Evolutionary conservation across 2,113 vertebrate genomes (phyloP).

Genomic region (Tupaia tana): DNA sequence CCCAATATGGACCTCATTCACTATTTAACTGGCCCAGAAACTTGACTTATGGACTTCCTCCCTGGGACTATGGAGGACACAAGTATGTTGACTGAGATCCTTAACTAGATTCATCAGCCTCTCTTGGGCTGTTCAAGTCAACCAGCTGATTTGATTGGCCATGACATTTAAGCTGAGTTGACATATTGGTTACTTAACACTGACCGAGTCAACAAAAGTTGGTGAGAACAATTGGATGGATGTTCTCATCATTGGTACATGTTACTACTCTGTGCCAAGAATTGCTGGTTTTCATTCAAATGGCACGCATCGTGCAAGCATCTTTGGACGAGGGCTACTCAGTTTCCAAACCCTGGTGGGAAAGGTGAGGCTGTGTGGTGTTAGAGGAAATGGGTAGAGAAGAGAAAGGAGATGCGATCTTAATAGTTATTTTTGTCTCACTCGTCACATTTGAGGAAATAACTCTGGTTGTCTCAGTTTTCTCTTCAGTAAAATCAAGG

Average conservation of each 20-base stretch:
- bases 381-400: background rate
- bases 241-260: background rate
- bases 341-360: background rate
- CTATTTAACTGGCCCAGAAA: conserved; percentile 41
- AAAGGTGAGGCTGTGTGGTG: background rate
- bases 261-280: background rate
- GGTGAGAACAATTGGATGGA: background rate
- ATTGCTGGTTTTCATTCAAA: background rate
- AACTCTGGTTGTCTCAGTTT: background rate
- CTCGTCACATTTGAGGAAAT: background rate
- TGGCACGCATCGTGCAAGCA: background rate
- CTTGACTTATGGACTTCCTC: background rate
- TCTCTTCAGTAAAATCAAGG: conserved; percentile 8
- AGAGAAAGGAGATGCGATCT: background rate
- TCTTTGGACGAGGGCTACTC: background rate
- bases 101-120: background rate
- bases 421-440: background rate
- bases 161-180: conserved; percentile 11
- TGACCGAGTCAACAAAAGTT: background rate
- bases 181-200: background rate
- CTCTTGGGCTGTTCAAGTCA: background rate
- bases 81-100: background rate
- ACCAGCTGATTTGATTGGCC: background rate
- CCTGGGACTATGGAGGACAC: background rate
- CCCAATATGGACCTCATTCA: conserved; percentile 48